Conservation (phyloP, 2,797 vertebrate genomes). For the Arremon brunneinucha region DNA sequence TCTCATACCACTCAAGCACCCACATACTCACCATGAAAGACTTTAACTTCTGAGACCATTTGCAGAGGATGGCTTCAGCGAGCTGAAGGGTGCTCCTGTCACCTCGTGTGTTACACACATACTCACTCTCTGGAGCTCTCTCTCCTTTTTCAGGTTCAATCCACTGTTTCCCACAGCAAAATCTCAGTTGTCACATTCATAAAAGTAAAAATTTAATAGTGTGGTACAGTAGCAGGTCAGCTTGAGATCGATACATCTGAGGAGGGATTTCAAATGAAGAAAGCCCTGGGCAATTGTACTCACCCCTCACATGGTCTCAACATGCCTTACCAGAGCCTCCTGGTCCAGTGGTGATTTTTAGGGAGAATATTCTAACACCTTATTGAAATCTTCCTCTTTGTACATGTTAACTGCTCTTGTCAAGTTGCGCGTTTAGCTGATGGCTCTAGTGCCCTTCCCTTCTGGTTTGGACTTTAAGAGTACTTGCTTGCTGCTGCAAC, state of each 20-base stretch:
- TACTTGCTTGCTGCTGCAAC: not conserved
- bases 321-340: not conserved
- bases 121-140: not conserved
- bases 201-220: not conserved
- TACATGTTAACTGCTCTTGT: not conserved
- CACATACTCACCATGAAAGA: not conserved
- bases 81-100: not conserved
- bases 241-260: not conserved
- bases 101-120: not conserved
- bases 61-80: not conserved
- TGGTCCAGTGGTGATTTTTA: not conserved
- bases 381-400: not conserved
- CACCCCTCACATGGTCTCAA: not conserved
- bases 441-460: not conserved
- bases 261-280: not conserved
- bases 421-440: not conserved
- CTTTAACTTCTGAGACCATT: not conserved
- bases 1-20: not conserved
- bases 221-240: not conserved
- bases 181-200: accelerated
- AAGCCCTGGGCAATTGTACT: not conserved
- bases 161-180: not conserved
- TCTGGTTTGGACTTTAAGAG: too few species aligned
- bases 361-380: too few species aligned
- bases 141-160: not conserved